Base-by-base conservation (phyloP, 2,797 vertebrate genomes). In the Sciurus carolinensis region DNA sequence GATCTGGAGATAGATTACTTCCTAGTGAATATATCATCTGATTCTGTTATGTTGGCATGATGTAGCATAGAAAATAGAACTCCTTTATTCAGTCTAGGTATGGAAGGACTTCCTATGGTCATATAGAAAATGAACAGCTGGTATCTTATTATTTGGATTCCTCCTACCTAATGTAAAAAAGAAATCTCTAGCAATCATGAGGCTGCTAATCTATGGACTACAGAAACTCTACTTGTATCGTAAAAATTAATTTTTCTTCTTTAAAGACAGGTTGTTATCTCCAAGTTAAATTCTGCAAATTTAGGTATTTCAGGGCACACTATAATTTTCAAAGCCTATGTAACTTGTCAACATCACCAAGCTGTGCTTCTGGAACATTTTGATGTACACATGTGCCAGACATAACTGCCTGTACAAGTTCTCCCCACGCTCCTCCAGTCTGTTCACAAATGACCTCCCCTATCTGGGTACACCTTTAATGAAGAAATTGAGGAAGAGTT, bases 281-380 rank as follows among this genome's bases (percentile, higher is more conserved):
- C 86, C 80, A 26, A 69, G 54, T 72, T 73, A 84, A 84, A 52
- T 47, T 50, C 50, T 64, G 87, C 42, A 84, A 11, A 33, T 42
- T 39, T 39, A 36, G 17, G 3, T 47, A 57, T 92, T 77, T 54
- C 66, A 30, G 36, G 42, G n/a, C 17, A 22, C 54, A 22, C 10
- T 79, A 5, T 86, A 94, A 93, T 66, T 94, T 88, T 50, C 36
- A 80, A 87, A 93, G 76, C 47, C 24, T 20, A 14, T 80, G 26
- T 52, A 28, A 39, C 26, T 44, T 7, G 20, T 87, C 52, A 36
- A 5, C 15, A 44, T 62, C 67, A 5, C 77, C 5, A 24, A 22
- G 52, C 15, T 5, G 11, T 57, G 39, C 80, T 80, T 26, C 1
- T 28, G 4, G 24, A 44, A 11, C 42, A 28, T 42, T 36, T 42